Evolutionary conservation across 2,113 vertebrate species (phyloP).

Genomic region (Burhinus bistriatus): DNA sequence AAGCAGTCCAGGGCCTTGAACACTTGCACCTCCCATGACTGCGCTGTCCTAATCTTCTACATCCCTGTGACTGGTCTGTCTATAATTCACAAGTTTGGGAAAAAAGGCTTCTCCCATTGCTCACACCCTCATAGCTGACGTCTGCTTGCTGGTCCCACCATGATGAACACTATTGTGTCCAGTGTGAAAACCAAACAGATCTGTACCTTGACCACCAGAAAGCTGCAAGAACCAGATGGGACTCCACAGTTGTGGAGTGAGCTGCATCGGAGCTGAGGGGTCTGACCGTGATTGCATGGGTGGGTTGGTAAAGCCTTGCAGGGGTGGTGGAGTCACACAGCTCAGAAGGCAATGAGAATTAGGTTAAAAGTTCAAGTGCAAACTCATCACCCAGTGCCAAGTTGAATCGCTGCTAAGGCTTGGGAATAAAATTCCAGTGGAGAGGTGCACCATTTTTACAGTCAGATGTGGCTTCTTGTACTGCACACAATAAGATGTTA

Average conservation of each 20-base stretch:
- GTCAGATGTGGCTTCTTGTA: background rate
- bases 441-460: background rate
- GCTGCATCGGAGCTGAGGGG: background rate
- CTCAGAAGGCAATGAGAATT: background rate
- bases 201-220: background rate
- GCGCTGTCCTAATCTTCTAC: background rate
- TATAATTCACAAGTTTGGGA: background rate
- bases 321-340: background rate
- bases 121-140: background rate
- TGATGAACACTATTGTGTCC: background rate
- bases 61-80: conserved; percentile 6
- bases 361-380: background rate
- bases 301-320: background rate
- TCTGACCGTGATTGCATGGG: accelerated
- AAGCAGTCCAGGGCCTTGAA: conserved; percentile 9
- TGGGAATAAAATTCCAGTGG: background rate
- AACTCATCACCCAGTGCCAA: background rate
- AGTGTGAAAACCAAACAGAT: conserved; percentile 7
- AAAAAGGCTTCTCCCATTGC: conserved; percentile 4
- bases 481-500: background rate
- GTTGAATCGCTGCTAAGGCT: background rate
- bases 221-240: background rate
- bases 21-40: conserved; percentile 15
- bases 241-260: accelerated
- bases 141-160: conserved; percentile 31